Evolutionary conservation across 2,888 invertebrate genomes (phyloP), one percentile per base, ranked within the genome.

Genomic region (Ferdinandea cuprea): DNA sequence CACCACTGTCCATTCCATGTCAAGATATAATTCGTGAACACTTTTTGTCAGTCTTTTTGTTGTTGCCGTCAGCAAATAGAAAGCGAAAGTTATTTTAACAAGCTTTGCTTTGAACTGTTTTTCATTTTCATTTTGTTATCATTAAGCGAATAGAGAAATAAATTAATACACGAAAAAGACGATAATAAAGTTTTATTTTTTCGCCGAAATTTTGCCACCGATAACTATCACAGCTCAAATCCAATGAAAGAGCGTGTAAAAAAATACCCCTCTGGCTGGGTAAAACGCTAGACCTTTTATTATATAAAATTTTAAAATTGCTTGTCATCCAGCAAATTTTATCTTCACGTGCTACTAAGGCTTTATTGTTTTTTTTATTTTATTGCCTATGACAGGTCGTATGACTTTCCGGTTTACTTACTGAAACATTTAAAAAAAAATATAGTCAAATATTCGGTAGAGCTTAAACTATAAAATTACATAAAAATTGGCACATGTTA

Each of bases 61-160:
- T 37, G 44, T 54, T 63, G 71, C 48, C 21, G 30, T 19, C 21
- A 37, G 48, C 48, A 42, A 52, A 63, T 63, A 54, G 52, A 72
- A 72, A 72, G 72, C 72, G 72, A 72, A 72, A 72, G 72, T 63
- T 25, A 56, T 11, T 44, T 42, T 19, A 42, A 30, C 28, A 40
- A 28, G n/a, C 25, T 52, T 28, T 11, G n/a, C 19, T 35, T 35
- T 61, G n/a, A 19, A 35, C 6, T 48, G 21, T 15, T 32, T 5
- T 32, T 54, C 7, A 0, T 61, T 28, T 15, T 54, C 40, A 50
- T 37, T 65, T 63, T 48, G 13, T 63, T 13, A 48, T 42, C 6
- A 40, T 58, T 40, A 17, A 44, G 42, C 19, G 30, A 32, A 54
- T 32, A 54, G 42, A 13, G 42, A 54, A 66, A 42, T 66, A 54